Evolutionary conservation across 2,113 vertebrate genomes (phyloP).

Genomic region (Empidonax alnorum): DNA sequence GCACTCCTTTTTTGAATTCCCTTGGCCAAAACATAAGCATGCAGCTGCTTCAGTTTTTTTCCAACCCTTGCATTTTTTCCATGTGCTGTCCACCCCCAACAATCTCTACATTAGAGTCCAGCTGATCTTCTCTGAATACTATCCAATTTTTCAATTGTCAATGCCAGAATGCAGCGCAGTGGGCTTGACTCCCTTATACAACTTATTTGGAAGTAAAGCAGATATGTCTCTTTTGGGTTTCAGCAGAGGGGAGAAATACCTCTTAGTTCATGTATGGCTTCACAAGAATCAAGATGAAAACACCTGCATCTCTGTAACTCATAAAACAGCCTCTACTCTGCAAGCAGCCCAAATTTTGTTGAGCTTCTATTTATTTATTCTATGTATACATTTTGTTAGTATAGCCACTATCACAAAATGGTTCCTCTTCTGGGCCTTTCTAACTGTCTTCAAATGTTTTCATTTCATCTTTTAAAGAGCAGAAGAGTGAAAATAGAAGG

Average conservation of each 20-base stretch:
- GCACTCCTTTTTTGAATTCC: background rate
- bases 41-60: slow-evolving; percentile 32
- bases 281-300: background rate
- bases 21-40: slow-evolving; percentile 3
- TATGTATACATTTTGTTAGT: background rate
- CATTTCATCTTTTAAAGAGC: background rate
- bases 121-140: slow-evolving; percentile 34
- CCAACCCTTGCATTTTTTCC: slow-evolving; percentile 26
- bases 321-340: background rate
- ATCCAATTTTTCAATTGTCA: background rate
- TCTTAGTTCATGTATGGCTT: background rate
- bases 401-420: background rate
- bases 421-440: background rate
- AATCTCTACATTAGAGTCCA: background rate
- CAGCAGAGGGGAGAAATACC: background rate
- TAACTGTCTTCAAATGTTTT: background rate
- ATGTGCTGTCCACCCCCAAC: background rate
- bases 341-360: background rate
- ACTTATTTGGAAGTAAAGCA: background rate
- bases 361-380: background rate
- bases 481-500: background rate
- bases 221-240: background rate
- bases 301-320: background rate
- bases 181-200: background rate
- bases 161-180: background rate